Conservation (phyloP, 1,140 invertebrate species). For the Nixonia krombeini region DNA sequence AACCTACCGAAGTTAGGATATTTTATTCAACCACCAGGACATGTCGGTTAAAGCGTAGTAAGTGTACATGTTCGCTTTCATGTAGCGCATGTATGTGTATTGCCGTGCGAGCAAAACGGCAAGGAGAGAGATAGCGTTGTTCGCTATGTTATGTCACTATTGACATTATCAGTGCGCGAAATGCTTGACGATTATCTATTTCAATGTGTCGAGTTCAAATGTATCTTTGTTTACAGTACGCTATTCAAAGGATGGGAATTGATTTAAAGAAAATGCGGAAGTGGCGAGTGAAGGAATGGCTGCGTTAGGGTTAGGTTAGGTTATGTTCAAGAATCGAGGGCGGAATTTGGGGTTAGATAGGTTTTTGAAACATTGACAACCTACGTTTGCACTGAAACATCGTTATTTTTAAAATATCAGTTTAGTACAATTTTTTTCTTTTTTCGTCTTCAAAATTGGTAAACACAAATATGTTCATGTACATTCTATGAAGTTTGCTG, state of each 20-base stretch:
- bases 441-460: no score
- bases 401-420: no score
- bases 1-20: constrained; percentile 8
- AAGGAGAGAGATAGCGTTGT: constrained; percentile 18
- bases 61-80: background rate
- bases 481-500: no score
- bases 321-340: no score
- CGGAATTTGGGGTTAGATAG: no score
- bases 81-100: constrained; percentile 1
- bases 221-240: background rate
- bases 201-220: background rate
- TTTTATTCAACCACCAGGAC: constrained; percentile 10
- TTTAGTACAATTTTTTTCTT: no score
- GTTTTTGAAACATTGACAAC: no score
- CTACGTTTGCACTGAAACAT: no score
- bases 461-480: no score
- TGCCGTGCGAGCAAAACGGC: constrained; percentile 6
- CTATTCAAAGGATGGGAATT: background rate
- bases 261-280: background rate
- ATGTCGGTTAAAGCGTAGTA: constrained; percentile 22
- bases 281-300: background rate
- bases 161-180: constrained; percentile 11
- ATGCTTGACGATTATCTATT: background rate
- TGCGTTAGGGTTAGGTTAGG: no score
- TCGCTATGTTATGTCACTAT: constrained; percentile 25